Base-by-base conservation (phyloP, 2,888 invertebrate genomes). In the Drosophila paracracens region DNA sequence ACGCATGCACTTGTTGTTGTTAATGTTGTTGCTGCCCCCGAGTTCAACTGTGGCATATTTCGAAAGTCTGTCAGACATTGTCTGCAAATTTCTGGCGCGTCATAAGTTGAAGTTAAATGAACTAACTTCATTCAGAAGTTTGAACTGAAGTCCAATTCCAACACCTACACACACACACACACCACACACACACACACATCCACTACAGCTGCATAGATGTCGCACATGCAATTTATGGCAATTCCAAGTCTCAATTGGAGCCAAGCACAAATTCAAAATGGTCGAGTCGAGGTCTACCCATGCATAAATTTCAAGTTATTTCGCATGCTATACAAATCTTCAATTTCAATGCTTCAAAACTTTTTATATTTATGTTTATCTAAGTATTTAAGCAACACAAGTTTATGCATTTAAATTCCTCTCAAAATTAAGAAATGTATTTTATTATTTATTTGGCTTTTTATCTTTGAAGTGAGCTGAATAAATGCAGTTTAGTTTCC, bases 221-320 rank as follows among this genome's bases (percentile, higher is more conserved):
- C 83, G 87, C 86, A 90, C 79, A 74, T 86, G 90, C 79, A 88
- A 87, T 90, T 87, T 90, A 89, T 86, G 89, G 89, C 85, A 80
- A 87, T 85, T 84, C 72, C 82, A 74, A 88, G 88, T 79, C 89
- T 89, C 89, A 85, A 89, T 85, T 85, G 89, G 68, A 82, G 80
- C 70, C 73, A 59, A 61, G 66, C 56, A 53, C 68, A 88, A 79
- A 84, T 82, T 70, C 73, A 84, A 83, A 83, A 70, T 77, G 75
- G 40, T 67, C 64, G 60, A 73, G 50, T 11, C 48, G 63, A 62
- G 58, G 60, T 53, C 68, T 73, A 25, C 8, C 7, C 46, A 61
- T 59, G 73, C 43, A 70, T 53, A 76, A 61, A 63, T 58, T 54
- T 38, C 27, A 64, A 57, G 31, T 48, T 48, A 46, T 56, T 74